Evolutionary conservation across 2,888 invertebrate genomes (phyloP).

Genomic region (Ophraella communa): DNA sequence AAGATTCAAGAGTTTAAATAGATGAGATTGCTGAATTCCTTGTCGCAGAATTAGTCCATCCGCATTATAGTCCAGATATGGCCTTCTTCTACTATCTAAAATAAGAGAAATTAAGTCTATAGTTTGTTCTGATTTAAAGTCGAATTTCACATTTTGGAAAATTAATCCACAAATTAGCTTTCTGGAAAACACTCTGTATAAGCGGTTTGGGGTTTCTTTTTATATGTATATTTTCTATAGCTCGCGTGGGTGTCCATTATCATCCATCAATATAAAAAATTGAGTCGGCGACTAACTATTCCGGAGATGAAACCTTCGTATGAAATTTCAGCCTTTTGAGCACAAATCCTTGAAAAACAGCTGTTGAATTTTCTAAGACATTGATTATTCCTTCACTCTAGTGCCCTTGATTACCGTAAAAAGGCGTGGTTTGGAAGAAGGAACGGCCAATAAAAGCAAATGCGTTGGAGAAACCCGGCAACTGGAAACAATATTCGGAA

Average conservation of each 20-base stretch:
- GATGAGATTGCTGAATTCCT: too few species aligned
- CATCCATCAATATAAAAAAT: background rate
- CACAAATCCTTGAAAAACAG: conserved; percentile 10
- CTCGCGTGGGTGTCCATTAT: background rate
- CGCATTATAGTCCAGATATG: too few species aligned
- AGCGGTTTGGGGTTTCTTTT: too few species aligned
- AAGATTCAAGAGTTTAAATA: too few species aligned
- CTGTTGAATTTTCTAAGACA: conserved; percentile 34
- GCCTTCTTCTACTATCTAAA: too few species aligned
- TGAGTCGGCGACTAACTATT: background rate
- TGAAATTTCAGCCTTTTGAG: background rate
- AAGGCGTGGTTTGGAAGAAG: conserved; percentile 36
- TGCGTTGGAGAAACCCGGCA: conserved; percentile 41
- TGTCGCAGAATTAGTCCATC: too few species aligned
- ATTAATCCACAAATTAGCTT: too few species aligned
- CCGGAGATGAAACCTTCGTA: background rate
- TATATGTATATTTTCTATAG: background rate
- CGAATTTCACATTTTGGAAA: too few species aligned
- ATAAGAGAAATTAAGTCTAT: too few species aligned
- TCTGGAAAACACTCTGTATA: too few species aligned
- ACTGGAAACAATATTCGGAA: conserved; percentile 5
- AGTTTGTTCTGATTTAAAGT: too few species aligned
- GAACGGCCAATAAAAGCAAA: conserved; percentile 41
- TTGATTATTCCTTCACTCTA: conserved; percentile 40
- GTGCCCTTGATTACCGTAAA: conserved; percentile 36